These are phyloP conservation scores for Petrophora chlorosata DNA, from an alignment of 2,888 invertebrate genomes.

Conservation along the genomic window DNA sequence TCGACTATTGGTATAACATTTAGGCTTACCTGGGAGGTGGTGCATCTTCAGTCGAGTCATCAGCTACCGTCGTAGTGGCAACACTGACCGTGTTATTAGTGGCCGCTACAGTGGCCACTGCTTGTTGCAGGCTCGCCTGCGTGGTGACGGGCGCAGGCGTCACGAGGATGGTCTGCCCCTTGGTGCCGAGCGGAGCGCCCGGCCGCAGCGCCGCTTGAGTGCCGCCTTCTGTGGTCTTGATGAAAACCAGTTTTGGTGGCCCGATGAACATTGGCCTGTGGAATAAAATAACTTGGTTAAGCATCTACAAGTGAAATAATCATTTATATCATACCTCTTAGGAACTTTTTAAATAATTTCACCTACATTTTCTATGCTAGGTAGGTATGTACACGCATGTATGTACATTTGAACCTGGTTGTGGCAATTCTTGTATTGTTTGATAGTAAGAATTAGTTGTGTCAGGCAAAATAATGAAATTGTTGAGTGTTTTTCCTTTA, in stretches of 20 bases:
- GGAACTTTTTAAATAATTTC: too few relatives aligned
- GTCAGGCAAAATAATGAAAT: background rate
- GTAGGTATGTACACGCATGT: too few relatives aligned
- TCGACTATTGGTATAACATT: too few relatives aligned
- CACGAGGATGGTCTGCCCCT: conserved; percentile 76
- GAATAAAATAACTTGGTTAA: background rate
- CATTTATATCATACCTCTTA: too few relatives aligned
- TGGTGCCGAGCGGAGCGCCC: conserved; percentile 50
- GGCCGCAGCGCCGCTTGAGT: conserved; percentile 67
- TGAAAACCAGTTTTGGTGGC: conserved; percentile 79
- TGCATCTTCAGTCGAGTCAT: conserved; percentile 57
- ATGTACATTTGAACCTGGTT: too few relatives aligned
- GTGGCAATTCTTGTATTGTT: too few relatives aligned
- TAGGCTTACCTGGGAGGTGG: conserved; percentile 48
- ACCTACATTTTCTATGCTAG: too few relatives aligned
- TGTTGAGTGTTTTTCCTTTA: too few relatives aligned
- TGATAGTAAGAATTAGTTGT: too few relatives aligned
- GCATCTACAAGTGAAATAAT: background rate
- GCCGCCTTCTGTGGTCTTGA: conserved; percentile 73
- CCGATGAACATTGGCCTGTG: conserved; percentile 80
- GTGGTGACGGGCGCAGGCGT: conserved; percentile 56
- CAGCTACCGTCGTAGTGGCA: conserved; percentile 45
- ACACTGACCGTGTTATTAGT: conserved; percentile 42
- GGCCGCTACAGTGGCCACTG: conserved; percentile 27
- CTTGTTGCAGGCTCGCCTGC: conserved; percentile 38